Conservation (phyloP, 2,113 vertebrate genomes). For the Psilopsiagon aurifrons region DNA sequence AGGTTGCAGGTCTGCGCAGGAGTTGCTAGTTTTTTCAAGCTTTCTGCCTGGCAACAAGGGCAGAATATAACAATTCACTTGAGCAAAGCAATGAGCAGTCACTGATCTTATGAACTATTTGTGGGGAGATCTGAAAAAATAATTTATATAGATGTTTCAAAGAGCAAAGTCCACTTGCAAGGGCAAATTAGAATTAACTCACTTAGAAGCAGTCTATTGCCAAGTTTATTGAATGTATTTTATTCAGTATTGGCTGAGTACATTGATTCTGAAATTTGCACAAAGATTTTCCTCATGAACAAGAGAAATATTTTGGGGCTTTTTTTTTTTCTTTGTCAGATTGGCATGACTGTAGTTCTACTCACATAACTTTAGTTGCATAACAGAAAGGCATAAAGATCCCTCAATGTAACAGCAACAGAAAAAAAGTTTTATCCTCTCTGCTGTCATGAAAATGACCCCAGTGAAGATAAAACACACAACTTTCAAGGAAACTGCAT, state of each 20-base stretch:
- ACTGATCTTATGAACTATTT: not conserved
- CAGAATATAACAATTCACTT: not conserved
- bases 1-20: not conserved
- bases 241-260: not conserved
- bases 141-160: not conserved
- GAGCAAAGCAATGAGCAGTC: not conserved
- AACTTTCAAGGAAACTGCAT: not conserved
- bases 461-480: not conserved
- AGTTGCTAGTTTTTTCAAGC: not conserved
- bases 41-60: not conserved
- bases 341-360: not conserved
- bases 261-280: not conserved
- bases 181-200: not conserved
- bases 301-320: not conserved
- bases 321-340: fast-evolving
- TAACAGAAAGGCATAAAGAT: not conserved
- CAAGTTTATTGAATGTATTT: not conserved
- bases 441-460: not conserved
- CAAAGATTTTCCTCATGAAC: not conserved
- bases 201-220: not conserved
- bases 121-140: not conserved
- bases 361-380: not conserved
- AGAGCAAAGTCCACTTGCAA: not conserved
- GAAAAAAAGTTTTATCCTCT: not conserved
- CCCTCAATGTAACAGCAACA: not conserved